Percentiles rank a stretch among this genome's conserved stretches.
Conservation (phyloP, 2,113 vertebrate genomes). For the mouse (Mus musculus) region GRCm39 chr1:184954501-184955000, state of each 20-base stretch:
- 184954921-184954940: not conserved
- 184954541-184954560: not conserved
- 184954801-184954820: not conserved
- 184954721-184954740: not conserved
- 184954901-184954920: not conserved
- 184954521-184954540: not conserved
- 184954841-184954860: not conserved
- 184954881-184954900: not conserved
- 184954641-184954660: not conserved
- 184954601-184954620: not conserved
- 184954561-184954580: not conserved
- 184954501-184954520: not conserved
- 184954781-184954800: not conserved
- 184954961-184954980: not conserved
- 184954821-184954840: not conserved
- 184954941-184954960: conserved; percentile 6
- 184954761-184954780: not conserved
- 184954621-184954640: not conserved
- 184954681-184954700: not conserved
- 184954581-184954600: not conserved
- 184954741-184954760: not conserved
- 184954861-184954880: conserved; percentile 9
- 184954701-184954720: not conserved
- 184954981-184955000: not conserved
- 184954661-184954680: no score